These are phyloP conservation scores for Anthophora plumipes DNA, from an alignment of 2,888 invertebrate species.

Conservation along the genomic window DNA sequence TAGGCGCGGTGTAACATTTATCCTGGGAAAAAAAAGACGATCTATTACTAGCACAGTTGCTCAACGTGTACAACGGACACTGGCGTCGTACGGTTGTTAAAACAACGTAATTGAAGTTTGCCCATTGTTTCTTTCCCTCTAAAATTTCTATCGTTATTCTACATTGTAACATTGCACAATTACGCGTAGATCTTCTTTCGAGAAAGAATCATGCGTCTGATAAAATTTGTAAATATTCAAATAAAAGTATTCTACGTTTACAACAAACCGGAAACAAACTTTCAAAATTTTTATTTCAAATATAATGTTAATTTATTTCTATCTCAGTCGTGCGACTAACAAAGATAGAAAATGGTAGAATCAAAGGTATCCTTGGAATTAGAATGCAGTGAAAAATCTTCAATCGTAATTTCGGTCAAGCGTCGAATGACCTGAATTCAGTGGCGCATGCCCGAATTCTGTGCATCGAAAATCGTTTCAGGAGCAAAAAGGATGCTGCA, in stretches of 20 bases:
- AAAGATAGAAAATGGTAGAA: background rate
- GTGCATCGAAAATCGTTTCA: conserved; percentile 53
- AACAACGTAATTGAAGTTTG: background rate
- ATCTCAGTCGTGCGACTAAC: background rate
- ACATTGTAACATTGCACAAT: background rate
- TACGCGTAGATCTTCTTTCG: no score
- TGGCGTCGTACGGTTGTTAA: background rate
- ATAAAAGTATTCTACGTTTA: background rate
- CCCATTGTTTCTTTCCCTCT: background rate
- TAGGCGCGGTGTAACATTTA: conserved; percentile 27
- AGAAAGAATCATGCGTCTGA: background rate
- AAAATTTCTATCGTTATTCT: background rate
- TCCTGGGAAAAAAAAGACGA: conserved; percentile 10
- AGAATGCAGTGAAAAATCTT: conserved; percentile 17
- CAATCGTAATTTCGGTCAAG: conserved; percentile 58
- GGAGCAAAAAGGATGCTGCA: conserved; percentile 33
- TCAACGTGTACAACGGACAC: background rate
- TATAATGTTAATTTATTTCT: background rate
- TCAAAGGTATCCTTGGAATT: conserved; percentile 4
- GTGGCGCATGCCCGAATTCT: conserved; percentile 62
- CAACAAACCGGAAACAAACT: background rate
- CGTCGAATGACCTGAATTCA: conserved; percentile 54
- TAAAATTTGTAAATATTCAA: background rate
- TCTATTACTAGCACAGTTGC: background rate
- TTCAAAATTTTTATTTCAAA: background rate